These are phyloP conservation scores for Campoletis sonorensis DNA, from an alignment of 1,140 invertebrate species.

Conservation along the genomic window DNA sequence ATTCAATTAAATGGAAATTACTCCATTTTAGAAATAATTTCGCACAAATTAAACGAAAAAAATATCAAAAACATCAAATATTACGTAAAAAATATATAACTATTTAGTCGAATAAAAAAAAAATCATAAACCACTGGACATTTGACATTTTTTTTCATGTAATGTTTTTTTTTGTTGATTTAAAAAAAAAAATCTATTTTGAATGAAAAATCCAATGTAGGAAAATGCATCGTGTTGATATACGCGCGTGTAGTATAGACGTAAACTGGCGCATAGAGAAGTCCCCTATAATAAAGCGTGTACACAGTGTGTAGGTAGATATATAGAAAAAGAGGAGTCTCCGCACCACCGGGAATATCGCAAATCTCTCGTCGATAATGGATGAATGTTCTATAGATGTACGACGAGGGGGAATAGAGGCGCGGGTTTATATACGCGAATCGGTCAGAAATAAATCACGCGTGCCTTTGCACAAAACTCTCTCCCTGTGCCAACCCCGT, in stretches of 20 bases:
- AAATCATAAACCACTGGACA: too few relatives aligned
- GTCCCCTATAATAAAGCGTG: constrained; percentile 22
- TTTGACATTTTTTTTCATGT: too few relatives aligned
- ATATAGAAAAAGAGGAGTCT: not conserved
- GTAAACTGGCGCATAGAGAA: not conserved
- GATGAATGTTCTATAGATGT: constrained; percentile 13
- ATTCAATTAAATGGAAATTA: too few relatives aligned
- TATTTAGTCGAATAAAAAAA: too few relatives aligned
- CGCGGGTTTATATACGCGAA: constrained; percentile 14
- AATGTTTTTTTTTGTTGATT: not conserved
- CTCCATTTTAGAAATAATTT: too few relatives aligned
- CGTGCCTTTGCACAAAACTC: constrained; percentile 13
- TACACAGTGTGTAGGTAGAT: not conserved
- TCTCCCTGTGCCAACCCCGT: constrained; percentile 22
- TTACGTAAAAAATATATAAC: too few relatives aligned
- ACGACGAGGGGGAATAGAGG: not conserved
- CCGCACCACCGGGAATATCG: not conserved
- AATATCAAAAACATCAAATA: too few relatives aligned
- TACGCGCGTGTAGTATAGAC: not conserved
- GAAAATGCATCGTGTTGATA: not conserved
- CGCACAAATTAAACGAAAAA: too few relatives aligned
- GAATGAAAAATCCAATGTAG: not conserved
- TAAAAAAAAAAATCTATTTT: too few relatives aligned
- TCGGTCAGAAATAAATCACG: constrained; percentile 48
- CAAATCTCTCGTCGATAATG: constrained; percentile 45